Conservation (phyloP, 2,113 vertebrate species). For the Athene noctua region DNA sequence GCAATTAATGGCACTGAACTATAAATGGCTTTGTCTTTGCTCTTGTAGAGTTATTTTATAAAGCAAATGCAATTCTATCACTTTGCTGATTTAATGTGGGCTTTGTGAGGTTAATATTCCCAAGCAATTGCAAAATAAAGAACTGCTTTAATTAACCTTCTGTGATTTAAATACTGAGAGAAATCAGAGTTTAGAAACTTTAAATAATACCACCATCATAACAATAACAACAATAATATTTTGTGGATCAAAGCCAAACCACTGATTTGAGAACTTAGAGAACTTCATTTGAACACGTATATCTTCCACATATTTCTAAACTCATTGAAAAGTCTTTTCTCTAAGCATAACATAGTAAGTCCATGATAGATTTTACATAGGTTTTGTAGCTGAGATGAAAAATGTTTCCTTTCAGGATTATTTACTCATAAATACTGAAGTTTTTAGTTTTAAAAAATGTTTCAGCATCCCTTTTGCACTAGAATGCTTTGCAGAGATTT, state of each 20-base stretch:
- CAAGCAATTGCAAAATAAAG: constrained; percentile 73
- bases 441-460: not conserved
- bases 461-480: not conserved
- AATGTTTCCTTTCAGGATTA: not conserved
- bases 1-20: constrained; percentile 87
- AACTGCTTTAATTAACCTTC: constrained; percentile 87
- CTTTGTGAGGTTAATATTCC: constrained; percentile 76
- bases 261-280: not conserved
- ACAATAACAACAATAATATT: constrained; percentile 10
- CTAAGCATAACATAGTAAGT: not conserved
- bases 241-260: not conserved
- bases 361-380: not conserved
- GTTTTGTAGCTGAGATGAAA: not conserved
- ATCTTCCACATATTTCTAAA: not conserved
- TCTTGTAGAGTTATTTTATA: constrained; percentile 66
- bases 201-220: constrained; percentile 16
- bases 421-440: not conserved
- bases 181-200: constrained; percentile 49
- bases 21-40: constrained; percentile 74
- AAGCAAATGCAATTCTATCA: constrained; percentile 67
- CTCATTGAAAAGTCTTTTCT: not conserved
- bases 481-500: not conserved
- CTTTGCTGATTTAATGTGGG: constrained; percentile 72
- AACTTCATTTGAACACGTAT: not conserved
- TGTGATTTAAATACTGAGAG: constrained; percentile 79